Conservation (phyloP, 1,140 invertebrate genomes). For the Caenorhabditis elegans region WBcel235 BX284605.5:6919001-6919500, state of each 20-base stretch:
- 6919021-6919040: slow-evolving; percentile 20
- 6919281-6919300: slow-evolving; percentile 32
- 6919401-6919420: background rate
- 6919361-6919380: too few relatives aligned
- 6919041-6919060: background rate
- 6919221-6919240: slow-evolving; percentile 47
- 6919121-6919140: slow-evolving; percentile 46
- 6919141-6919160: slow-evolving; percentile 51
- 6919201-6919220: slow-evolving; percentile 57
- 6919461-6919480: background rate
- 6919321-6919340: background rate
- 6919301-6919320: background rate
- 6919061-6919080: slow-evolving; percentile 28
- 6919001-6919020: slow-evolving; percentile 29
- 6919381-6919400: too few relatives aligned
- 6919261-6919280: slow-evolving; percentile 27
- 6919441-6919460: background rate
- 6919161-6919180: slow-evolving; percentile 57
- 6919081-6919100: slow-evolving; percentile 46
- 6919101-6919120: slow-evolving; percentile 42
- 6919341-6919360: background rate
- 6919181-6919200: slow-evolving; percentile 56
- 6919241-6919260: background rate
- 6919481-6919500: background rate
- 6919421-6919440: background rate